Conservation (phyloP, 2,888 invertebrate species). For the Loripinus fragilis region DNA sequence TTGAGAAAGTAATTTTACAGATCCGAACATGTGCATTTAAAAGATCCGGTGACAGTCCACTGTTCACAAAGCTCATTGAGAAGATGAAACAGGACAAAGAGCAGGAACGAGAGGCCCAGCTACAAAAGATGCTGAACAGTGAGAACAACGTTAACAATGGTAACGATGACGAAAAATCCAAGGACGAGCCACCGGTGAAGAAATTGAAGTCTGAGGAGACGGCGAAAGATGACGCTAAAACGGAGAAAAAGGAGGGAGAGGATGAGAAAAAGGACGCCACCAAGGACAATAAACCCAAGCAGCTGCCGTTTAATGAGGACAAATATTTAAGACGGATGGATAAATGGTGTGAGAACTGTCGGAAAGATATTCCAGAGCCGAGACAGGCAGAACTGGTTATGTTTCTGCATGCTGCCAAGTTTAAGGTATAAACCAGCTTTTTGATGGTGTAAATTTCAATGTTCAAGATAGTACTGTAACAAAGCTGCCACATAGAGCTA, state of each 20-base stretch:
- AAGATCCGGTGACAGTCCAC: conserved; percentile 86
- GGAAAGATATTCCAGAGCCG: conserved; percentile 95
- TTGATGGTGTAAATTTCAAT: no score
- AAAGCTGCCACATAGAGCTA: no score
- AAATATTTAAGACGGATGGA: conserved; percentile 86
- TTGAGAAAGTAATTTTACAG: conserved; percentile 94
- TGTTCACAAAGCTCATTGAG: conserved; percentile 56
- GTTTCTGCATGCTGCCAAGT: conserved; percentile 92
- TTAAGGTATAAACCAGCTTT: conserved; percentile 63
- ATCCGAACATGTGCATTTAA: conserved; percentile 97
- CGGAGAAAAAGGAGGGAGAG: not conserved
- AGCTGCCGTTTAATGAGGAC: not conserved
- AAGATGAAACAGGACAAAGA: conserved; percentile 33
- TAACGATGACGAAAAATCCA: not conserved
- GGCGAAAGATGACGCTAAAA: not conserved
- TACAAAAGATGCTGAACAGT: not conserved
- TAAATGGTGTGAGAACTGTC: conserved; percentile 96
- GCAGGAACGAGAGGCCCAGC: not conserved
- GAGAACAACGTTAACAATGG: not conserved
- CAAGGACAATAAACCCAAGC: conserved; percentile 5
- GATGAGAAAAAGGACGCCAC: not conserved
- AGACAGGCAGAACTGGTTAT: conserved; percentile 95
- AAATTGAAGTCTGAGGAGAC: not conserved
- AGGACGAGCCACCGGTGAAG: conserved; percentile 12
- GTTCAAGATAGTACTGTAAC: no score